These are phyloP conservation scores for Alectura lathami DNA, from an alignment of 2,113 vertebrate genomes.

Conservation along the genomic window DNA sequence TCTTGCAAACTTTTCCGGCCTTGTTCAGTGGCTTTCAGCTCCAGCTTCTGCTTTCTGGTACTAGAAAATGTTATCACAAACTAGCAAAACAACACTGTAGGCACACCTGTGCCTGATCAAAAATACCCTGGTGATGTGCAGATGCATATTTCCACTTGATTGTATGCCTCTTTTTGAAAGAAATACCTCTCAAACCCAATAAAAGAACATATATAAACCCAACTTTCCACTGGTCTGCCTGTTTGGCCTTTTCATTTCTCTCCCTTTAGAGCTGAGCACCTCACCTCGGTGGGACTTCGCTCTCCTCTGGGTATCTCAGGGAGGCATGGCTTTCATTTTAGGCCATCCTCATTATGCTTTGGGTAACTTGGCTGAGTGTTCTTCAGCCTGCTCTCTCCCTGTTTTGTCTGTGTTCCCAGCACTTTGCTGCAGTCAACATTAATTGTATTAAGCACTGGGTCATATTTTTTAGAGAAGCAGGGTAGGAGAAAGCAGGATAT, in stretches of 20 bases:
- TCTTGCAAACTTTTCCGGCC: background rate
- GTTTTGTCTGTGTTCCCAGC: background rate
- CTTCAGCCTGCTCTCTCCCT: background rate
- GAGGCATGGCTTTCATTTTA: background rate
- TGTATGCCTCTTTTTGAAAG: background rate
- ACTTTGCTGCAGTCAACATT: background rate
- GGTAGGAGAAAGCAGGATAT: background rate
- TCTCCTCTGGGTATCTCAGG: background rate
- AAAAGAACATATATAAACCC: background rate
- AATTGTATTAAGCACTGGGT: background rate
- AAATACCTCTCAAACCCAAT: background rate
- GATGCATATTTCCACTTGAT: background rate
- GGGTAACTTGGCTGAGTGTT: background rate
- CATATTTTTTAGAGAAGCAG: background rate
- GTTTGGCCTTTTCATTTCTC: background rate
- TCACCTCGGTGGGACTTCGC: background rate
- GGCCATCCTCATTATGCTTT: background rate
- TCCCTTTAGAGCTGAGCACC: background rate
- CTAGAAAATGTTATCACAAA: background rate
- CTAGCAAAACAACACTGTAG: background rate
- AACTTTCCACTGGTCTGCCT: background rate
- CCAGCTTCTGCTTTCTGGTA: background rate
- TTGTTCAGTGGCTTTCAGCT: background rate
- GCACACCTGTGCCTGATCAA: background rate
- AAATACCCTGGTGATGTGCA: background rate